A percentile compares a stretch with the other conserved stretches of the same genome.
These are phyloP conservation scores for Papilio xuthus DNA, from an alignment of 1,140 invertebrate species.

Conservation along the genomic window DNA sequence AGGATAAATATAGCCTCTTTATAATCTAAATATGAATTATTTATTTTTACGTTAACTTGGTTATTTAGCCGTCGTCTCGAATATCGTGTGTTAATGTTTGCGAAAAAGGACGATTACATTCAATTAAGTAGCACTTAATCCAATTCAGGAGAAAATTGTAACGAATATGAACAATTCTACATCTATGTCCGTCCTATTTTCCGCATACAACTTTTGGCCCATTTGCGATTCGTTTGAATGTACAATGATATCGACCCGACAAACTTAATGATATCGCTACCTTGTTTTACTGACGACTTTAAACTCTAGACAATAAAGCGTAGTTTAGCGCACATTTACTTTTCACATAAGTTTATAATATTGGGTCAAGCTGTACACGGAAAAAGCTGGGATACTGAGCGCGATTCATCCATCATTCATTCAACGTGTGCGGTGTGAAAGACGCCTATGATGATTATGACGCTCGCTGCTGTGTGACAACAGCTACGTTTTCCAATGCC, in stretches of 20 bases:
- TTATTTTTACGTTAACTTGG: too few relatives aligned
- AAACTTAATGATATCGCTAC: constrained; percentile 41
- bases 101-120: too few relatives aligned
- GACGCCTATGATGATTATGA: constrained; percentile 74
- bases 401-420: constrained; percentile 78
- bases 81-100: too few relatives aligned
- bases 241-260: constrained; percentile 62
- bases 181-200: constrained; percentile 63
- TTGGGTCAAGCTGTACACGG: constrained; percentile 54
- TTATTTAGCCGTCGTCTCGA: too few relatives aligned
- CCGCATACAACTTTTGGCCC: constrained; percentile 71
- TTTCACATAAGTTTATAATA: constrained; percentile 34
- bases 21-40: too few relatives aligned
- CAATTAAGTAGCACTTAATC: not conserved
- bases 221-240: constrained; percentile 69
- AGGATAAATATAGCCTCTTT: too few relatives aligned
- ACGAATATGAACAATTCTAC: constrained; percentile 48
- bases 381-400: constrained; percentile 68
- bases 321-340: constrained; percentile 36
- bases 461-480: constrained; percentile 62
- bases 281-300: constrained; percentile 3
- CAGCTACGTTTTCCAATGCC: constrained; percentile 44
- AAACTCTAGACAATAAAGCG: constrained; percentile 43
- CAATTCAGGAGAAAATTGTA: not conserved
- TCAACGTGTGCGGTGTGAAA: constrained; percentile 70